A percentile compares a stretch with the other conserved stretches of the same genome.
These are phyloP conservation scores for Diploptera punctata DNA, from an alignment of 2,888 invertebrate genomes.

Conservation along the genomic window DNA sequence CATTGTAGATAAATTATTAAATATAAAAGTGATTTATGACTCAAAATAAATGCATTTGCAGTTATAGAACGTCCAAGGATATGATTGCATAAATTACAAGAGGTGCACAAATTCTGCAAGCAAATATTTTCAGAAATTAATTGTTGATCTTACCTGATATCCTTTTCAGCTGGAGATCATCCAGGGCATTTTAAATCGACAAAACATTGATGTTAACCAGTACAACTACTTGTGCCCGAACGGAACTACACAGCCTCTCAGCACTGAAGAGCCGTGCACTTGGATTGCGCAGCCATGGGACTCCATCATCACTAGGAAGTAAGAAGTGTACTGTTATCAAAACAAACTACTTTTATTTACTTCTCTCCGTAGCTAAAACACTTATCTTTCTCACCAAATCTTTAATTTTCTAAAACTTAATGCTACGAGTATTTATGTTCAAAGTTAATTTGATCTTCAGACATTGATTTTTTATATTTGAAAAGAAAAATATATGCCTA, in stretches of 20 bases:
- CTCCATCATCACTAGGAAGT: conserved; percentile 63
- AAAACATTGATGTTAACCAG: neutral
- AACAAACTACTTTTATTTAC: neutral
- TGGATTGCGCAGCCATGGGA: conserved; percentile 70
- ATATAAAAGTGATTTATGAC: neutral
- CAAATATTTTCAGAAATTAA: neutral
- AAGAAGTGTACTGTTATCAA: conserved; percentile 42
- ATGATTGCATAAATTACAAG: neutral
- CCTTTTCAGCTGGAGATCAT: neutral
- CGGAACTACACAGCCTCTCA: conserved; percentile 49
- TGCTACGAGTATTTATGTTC: too few relatives aligned
- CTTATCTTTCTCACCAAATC: neutral
- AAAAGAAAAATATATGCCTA: too few relatives aligned
- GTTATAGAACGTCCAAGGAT: neutral
- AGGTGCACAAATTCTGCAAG: neutral
- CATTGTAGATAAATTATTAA: neutral
- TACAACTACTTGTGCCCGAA: conserved; percentile 53
- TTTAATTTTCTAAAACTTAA: too few relatives aligned
- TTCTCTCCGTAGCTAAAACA: neutral
- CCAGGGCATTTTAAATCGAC: neutral
- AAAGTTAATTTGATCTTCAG: too few relatives aligned
- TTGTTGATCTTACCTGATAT: neutral
- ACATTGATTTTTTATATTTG: too few relatives aligned
- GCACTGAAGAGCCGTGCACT: conserved; percentile 57
- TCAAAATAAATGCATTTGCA: neutral